Conservation (phyloP, 2,797 vertebrate species). For the Betta splendens region DNA sequence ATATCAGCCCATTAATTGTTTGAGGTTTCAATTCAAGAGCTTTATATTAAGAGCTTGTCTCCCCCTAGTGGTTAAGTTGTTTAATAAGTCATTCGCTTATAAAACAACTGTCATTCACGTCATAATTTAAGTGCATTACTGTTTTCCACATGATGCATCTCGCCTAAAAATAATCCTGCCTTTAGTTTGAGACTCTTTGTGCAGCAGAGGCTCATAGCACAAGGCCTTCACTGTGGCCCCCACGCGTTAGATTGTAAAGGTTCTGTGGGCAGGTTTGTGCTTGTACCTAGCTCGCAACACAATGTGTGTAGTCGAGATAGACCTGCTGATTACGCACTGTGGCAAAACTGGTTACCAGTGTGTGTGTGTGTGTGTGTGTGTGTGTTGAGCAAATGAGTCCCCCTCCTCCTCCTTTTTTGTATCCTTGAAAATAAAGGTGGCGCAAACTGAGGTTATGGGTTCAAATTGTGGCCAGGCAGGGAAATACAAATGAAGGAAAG, state of each 20-base stretch:
- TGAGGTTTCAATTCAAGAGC: neutral
- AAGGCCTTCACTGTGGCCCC: slow-evolving; percentile 49
- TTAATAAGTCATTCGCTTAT: too few relatives aligned
- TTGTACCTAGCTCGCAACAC: slow-evolving; percentile 52
- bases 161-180: slow-evolving; percentile 30
- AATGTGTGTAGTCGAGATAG: slow-evolving; percentile 46
- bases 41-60: slow-evolving; percentile 54
- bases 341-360: slow-evolving; percentile 47
- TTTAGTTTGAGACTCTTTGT: slow-evolving; percentile 49
- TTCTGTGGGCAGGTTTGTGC: slow-evolving; percentile 63
- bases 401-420: slow-evolving; percentile 14
- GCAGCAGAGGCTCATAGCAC: slow-evolving; percentile 39
- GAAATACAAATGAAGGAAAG: slow-evolving; percentile 56
- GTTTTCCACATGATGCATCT: slow-evolving; percentile 51
- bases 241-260: slow-evolving; percentile 48
- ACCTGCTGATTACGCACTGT: slow-evolving; percentile 58
- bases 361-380: slow-evolving; percentile 2
- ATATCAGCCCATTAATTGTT: slow-evolving; percentile 2
- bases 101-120: too few relatives aligned
- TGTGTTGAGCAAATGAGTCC: slow-evolving; percentile 26
- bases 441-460: slow-evolving; percentile 51
- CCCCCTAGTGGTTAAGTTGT: slow-evolving; percentile 63
- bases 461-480: slow-evolving; percentile 49
- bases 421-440: slow-evolving; percentile 39
- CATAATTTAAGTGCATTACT: slow-evolving; percentile 55